Evolutionary conservation across 2,888 invertebrate species (phyloP).

Genomic region (Tenthredo scrophulariae): DNA sequence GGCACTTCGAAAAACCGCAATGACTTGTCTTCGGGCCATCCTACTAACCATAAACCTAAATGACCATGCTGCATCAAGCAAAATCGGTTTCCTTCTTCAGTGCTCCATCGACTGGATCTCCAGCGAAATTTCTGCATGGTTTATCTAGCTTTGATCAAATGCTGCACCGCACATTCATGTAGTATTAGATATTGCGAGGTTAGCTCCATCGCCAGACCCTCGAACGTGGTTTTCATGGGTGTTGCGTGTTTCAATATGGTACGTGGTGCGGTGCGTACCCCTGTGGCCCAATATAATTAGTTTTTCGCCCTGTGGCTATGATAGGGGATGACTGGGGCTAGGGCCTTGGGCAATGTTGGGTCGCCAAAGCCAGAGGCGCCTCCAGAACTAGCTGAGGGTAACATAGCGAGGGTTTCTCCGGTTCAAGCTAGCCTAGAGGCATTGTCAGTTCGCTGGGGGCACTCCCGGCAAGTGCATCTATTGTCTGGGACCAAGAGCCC

Average conservation of each 20-base stretch:
- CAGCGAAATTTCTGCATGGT: neutral
- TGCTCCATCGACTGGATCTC: neutral
- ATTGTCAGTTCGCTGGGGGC: slow-evolving; percentile 73
- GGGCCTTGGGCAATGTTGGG: slow-evolving; percentile 60
- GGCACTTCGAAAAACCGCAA: neutral
- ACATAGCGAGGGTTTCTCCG: slow-evolving; percentile 56
- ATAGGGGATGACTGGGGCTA: slow-evolving; percentile 66
- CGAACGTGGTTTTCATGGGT: slow-evolving; percentile 55
- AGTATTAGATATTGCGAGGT: neutral
- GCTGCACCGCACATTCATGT: neutral
- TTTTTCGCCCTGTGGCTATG: slow-evolving; percentile 74
- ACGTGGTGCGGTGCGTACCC: slow-evolving; percentile 58
- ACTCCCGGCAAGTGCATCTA: slow-evolving; percentile 74
- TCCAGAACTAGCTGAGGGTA: slow-evolving; percentile 63
- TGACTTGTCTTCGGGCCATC: neutral
- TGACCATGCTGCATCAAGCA: neutral
- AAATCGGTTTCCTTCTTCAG: neutral
- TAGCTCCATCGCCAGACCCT: slow-evolving; percentile 11
- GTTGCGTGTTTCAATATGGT: slow-evolving; percentile 72
- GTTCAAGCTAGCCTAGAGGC: slow-evolving; percentile 66
- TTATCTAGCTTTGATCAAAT: neutral
- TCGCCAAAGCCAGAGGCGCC: slow-evolving; percentile 54
- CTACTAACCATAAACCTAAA: neutral
- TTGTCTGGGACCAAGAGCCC: slow-evolving; percentile 72
- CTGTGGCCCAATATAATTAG: slow-evolving; percentile 74